Evolutionary conservation across 1,140 invertebrate species (phyloP), one percentile per base, ranked within the genome.

Genomic region (Bombus haemorrhoidalis): DNA sequence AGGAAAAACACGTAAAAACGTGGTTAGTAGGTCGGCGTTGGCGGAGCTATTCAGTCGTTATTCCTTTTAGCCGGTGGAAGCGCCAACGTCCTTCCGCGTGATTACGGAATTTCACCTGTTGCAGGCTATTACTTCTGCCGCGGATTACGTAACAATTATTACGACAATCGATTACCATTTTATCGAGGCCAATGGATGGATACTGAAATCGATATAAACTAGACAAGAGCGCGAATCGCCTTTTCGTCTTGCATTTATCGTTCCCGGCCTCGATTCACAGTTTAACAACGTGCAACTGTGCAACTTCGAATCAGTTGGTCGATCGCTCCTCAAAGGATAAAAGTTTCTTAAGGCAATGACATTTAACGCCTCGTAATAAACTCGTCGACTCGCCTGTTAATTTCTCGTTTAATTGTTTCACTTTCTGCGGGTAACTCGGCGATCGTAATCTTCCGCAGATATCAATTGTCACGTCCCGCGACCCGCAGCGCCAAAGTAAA

Each of bases 161-260:
- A 81, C 79, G 84, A 81, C 69, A 66, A 85, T 85, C 59, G 79
- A 81, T 81, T 80, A 74, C 43, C 84, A 59, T 85, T 85, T 85
- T 81, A 75, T 75, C 84, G 71, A 57, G 84, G 84, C 73, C 79
- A 59, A 47, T 18, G 25, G 37, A 68, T 69, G 68, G 43, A 73
- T n/a, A 41, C 69, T 62, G 76, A 15, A 71, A 84, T 71, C 83
- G 83, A 80, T 71, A 64, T 41, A 39, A 25, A 34, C 22, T 32
- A 22, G 53, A 80, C 57, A 25, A 13, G 9, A 22, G 1, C 4
- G 13, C n/a, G 15, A 18, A 32, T 53, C 15, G 2, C 32, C 64
- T 13, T 32, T 13, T 15, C 22, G 68, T 71, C 39, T 81, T 71
- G 34, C 57, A 8, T 43, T 37, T 34, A 59, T 28, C 25, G 59